Conservation (phyloP, 2,888 invertebrate genomes). For the Plebejus melissa region DNA sequence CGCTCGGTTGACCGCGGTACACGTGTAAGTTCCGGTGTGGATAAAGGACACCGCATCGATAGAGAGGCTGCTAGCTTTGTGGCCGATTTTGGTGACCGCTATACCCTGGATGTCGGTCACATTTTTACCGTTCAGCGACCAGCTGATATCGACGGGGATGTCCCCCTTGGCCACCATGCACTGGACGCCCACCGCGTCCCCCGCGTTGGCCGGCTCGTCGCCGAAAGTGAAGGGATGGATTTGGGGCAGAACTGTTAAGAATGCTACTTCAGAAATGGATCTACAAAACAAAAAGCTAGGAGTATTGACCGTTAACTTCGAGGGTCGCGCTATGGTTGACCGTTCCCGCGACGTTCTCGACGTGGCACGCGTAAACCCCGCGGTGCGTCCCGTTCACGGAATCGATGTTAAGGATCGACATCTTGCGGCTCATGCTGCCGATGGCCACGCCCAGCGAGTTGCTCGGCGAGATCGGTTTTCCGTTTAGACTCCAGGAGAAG, state of each 20-base stretch:
- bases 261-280: slow-evolving; percentile 39
- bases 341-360: slow-evolving; percentile 83
- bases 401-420: slow-evolving; percentile 84
- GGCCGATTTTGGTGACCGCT: slow-evolving; percentile 79
- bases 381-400: slow-evolving; percentile 84
- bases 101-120: slow-evolving; percentile 76
- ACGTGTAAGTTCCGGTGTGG: slow-evolving; percentile 87
- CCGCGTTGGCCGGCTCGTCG: slow-evolving; percentile 87
- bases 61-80: slow-evolving; percentile 83
- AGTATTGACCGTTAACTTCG: slow-evolving; percentile 84
- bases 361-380: slow-evolving; percentile 87
- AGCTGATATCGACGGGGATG: slow-evolving; percentile 85
- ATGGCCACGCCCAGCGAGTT: slow-evolving; percentile 80
- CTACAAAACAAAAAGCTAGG: slow-evolving; percentile 47
- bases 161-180: slow-evolving; percentile 90
- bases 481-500: slow-evolving; percentile 83
- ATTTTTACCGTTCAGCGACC: slow-evolving; percentile 84
- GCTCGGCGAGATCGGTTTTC: slow-evolving; percentile 69
- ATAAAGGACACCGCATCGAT: slow-evolving; percentile 86
- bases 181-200: slow-evolving; percentile 85
- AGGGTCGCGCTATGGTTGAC: slow-evolving; percentile 84
- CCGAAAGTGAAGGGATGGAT: slow-evolving; percentile 88
- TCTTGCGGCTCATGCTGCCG: slow-evolving; percentile 80
- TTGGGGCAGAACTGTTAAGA: slow-evolving; percentile 83
- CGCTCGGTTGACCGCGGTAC: slow-evolving; percentile 83